Evolutionary conservation across 2,888 invertebrate genomes (phyloP).

Genomic region (Tethea ocularis): DNA sequence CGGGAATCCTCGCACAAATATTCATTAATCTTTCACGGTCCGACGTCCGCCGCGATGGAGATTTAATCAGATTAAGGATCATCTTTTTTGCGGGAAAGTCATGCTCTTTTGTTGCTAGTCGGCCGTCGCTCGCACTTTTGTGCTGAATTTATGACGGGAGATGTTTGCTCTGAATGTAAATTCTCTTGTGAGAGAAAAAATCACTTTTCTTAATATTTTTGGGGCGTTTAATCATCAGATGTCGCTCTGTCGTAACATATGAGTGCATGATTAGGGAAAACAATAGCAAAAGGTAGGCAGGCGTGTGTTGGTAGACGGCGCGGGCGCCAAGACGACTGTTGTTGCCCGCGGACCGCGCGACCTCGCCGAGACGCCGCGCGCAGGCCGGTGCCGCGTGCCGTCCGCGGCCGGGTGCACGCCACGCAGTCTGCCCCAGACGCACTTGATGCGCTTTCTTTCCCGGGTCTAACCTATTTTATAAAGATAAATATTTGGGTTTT

Average conservation of each 20-base stretch:
- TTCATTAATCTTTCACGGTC: constrained; percentile 84
- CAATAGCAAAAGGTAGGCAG: constrained; percentile 33
- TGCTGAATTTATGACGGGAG: constrained; percentile 78
- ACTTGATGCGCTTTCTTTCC: constrained; percentile 51
- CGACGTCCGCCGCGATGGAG: constrained; percentile 83
- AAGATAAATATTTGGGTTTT: background rate
- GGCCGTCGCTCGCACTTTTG: constrained; percentile 79
- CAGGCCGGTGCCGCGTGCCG: background rate
- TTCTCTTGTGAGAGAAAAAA: constrained; percentile 52
- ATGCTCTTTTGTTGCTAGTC: constrained; percentile 81
- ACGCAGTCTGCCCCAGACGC: constrained; percentile 68
- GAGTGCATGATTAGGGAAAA: constrained; percentile 21
- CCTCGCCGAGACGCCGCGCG: constrained; percentile 27
- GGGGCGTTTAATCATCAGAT: constrained; percentile 27
- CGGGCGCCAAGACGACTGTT: constrained; percentile 70
- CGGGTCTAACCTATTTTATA: background rate
- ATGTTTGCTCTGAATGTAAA: constrained; percentile 79
- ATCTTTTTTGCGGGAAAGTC: constrained; percentile 83
- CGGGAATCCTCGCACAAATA: constrained; percentile 83
- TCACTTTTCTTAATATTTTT: constrained; percentile 38
- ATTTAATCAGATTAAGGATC: constrained; percentile 85
- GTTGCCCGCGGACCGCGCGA: constrained; percentile 33
- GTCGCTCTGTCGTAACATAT: constrained; percentile 10
- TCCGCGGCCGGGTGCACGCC: constrained; percentile 42
- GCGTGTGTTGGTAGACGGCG: constrained; percentile 52